Evolutionary conservation across 2,113 vertebrate species (phyloP).

Genomic region (Shinisaurus crocodilurus): DNA sequence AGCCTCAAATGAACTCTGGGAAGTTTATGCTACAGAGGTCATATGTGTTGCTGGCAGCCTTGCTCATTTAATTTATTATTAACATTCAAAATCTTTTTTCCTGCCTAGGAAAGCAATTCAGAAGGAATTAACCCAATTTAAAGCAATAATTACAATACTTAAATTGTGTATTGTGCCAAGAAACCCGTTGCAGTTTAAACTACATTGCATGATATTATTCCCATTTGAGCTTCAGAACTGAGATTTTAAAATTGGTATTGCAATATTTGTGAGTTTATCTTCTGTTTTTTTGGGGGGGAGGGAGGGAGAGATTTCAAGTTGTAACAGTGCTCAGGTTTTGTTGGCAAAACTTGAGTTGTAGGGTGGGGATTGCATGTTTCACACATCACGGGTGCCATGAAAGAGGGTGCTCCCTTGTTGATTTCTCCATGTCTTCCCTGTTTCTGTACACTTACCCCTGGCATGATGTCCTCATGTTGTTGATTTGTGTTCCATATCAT

Average conservation of each 20-base stretch:
- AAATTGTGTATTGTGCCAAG: background rate
- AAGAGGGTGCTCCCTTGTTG: background rate
- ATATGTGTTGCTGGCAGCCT: background rate
- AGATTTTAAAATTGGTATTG: background rate
- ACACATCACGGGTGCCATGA: background rate
- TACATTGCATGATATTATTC: background rate
- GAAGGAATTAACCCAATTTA: background rate
- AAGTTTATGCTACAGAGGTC: background rate
- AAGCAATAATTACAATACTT: background rate
- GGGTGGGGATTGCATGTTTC: background rate
- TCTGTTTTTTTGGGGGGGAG: background rate
- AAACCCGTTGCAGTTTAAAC: background rate
- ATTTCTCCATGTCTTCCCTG: background rate
- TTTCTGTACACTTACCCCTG: background rate
- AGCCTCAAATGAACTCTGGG: constrained; percentile 43
- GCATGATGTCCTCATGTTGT: background rate
- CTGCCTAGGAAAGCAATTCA: background rate
- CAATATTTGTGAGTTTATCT: background rate
- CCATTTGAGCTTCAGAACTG: background rate
- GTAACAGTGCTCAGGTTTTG: background rate
- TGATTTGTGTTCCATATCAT: background rate
- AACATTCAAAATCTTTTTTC: background rate
- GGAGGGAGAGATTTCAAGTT: background rate
- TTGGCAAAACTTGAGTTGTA: background rate
- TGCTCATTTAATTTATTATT: background rate